Conservation (phyloP, 2,797 vertebrate genomes). For the Eulemur albifrons region DNA sequence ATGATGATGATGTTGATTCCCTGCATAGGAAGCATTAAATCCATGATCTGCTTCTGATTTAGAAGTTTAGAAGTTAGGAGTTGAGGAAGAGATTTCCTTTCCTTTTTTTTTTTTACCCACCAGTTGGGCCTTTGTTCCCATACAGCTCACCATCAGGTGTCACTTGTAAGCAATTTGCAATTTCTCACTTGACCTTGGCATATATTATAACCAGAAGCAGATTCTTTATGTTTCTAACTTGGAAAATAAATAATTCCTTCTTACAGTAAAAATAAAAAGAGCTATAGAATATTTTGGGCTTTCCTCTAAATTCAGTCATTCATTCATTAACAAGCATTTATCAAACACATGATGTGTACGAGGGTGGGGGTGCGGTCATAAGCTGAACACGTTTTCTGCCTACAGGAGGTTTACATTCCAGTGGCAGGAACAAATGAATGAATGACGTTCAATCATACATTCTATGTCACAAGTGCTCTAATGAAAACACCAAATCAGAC, state of each 20-base stretch:
- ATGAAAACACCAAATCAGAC: not conserved
- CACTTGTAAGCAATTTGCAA: constrained; percentile 22
- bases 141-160: not conserved
- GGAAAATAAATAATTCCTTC: not conserved
- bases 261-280: not conserved
- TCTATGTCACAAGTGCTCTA: not conserved
- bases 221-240: constrained; percentile 2
- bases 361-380: not conserved
- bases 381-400: not conserved
- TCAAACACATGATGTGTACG: not conserved
- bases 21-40: not conserved
- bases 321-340: not conserved
- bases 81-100: not conserved
- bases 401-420: not conserved
- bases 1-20: not conserved
- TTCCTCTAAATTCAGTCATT: not conserved
- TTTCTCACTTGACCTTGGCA: constrained; percentile 26
- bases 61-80: not conserved
- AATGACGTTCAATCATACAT: not conserved
- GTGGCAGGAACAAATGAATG: not conserved
- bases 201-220: constrained; percentile 39
- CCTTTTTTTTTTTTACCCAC: not conserved
- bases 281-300: not conserved
- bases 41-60: constrained; percentile 1
- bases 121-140: not conserved